Base-by-base conservation (phyloP, 2,113 vertebrate genomes). In the Bos taurus region DNA sequence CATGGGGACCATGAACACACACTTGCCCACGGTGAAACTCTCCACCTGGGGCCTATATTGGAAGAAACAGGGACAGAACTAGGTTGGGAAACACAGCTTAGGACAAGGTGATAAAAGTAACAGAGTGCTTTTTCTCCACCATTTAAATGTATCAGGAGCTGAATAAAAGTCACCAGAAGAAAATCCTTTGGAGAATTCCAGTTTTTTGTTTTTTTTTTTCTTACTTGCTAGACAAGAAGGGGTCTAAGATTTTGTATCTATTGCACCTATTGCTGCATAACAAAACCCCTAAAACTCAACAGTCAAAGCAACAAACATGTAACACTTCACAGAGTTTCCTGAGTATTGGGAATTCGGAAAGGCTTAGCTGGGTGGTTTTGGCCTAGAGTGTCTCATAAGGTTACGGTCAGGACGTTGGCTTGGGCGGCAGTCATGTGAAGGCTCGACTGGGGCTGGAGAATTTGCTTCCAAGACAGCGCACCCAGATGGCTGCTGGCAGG, bases 371-470 rank as follows among this genome's bases (percentile, higher is more conserved):
- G 50, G 11, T 54, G 50, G 50, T 54, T 82, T 36, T 54, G 80
- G 50, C 33, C 19, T 57, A 57, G 7, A 15, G 50, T 88, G 36
- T 88, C n/a, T 62, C 36, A 6, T 0, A 6, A 81, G 26, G 46
- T 33, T 43, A 62, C 10, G 0, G 1, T 50, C 43, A 81, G n/a
- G 56, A 50, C 1, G 7, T 6, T 62, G 30, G 30, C 14, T 25
- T 50, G 25, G 16, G 57, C 6, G 6, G 15, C 23, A 36, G 33
- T 62, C 26, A 21, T 21, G 23, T 30, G 57, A 91, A 91, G 33
- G 90, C 33, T 48, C 6, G 25, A 82, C 57, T 10, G 25, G 90
- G 77, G 28, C 90, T 28, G 6, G 57, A 36, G 33, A n/a, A 28
- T 52, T 62, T 2, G 3, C 46, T 82, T 91, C 57, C 57, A 82